Base-by-base conservation (phyloP, 2,888 invertebrate species). In the Drosophila borealis region DNA sequence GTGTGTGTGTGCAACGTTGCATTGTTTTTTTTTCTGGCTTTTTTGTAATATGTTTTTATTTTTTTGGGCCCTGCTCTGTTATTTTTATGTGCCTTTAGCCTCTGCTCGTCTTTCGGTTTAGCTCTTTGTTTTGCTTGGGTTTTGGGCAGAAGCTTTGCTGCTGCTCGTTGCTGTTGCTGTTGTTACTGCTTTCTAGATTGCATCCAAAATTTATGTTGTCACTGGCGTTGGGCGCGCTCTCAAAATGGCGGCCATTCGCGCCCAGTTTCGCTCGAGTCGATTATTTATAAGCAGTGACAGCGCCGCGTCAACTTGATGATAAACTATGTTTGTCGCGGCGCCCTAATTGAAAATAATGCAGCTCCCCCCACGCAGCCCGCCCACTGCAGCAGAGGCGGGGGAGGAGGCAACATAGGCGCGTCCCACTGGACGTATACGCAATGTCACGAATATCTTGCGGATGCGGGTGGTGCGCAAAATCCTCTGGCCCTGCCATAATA, bases 171-270 rank as follows among this genome's bases (percentile, higher is more conserved):
- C 34, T 62, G 36, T 54, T 62, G 42, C 17, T 17, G 17, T 17
- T 17, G 17, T 56, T 49, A 45, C 46, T 56, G 67, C 61, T 81
- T 80, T 84, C 59, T 69, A 81, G 84, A 81, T 81, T 89, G 86
- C 88, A 89, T 88, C 81, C 83, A 88, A 91, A 90, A 91, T 91
- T 91, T 90, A 90, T 90, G 89, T 84, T 89, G 91, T 88, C 91
- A 75, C 79, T 69, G 54, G 54, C 54, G 37, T 68, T 51, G 55
- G 67, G 62, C 29, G 53, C 39, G 33, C 46, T 37, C 66, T 57
- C 80, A 82, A 82, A 83, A 88, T 83, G 89, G 88, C 88, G 85
- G 66, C 75, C 65, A 76, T 76, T 75, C 56, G 77, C 76, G 80
- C 64, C 75, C 65, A 70, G 49, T 44, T 64, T 53, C 62, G 72